A percentile compares a stretch with the other conserved stretches of the same genome.
Evolutionary conservation across 2,113 vertebrate species (phyloP).

Genomic region (Mirounga angustirostris): DNA sequence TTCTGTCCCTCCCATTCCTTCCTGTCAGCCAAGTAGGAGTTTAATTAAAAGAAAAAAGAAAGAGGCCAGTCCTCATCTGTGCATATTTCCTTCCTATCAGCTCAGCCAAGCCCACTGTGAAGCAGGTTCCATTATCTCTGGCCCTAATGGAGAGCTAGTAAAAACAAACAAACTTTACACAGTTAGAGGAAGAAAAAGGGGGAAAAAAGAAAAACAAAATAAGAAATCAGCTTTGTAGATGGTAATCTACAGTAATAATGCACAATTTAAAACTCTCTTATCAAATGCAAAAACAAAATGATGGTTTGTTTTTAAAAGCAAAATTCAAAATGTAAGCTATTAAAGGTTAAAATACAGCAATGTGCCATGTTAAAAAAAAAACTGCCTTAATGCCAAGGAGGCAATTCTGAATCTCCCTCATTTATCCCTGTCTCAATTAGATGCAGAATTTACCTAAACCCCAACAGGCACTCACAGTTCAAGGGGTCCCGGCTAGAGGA

Average conservation of each 20-base stretch:
- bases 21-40: conserved; percentile 61
- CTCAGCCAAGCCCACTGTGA: conserved; percentile 46
- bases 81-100: conserved; percentile 73
- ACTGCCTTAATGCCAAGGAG: background rate
- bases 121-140: background rate
- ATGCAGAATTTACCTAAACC: conserved; percentile 45
- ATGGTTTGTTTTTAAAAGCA: conserved; percentile 54
- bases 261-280: conserved; percentile 22
- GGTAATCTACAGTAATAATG: background rate
- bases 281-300: conserved; percentile 1
- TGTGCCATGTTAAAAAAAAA: conserved; percentile 25
- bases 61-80: background rate
- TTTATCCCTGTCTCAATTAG: background rate
- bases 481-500: background rate
- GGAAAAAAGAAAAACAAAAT: background rate
- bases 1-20: conserved; percentile 79
- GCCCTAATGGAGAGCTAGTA: background rate
- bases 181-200: conserved; percentile 28
- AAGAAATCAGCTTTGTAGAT: background rate
- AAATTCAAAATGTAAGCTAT: conserved; percentile 37
- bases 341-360: conserved; percentile 40
- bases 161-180: conserved; percentile 42
- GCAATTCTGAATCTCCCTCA: background rate
- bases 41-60: conserved; percentile 36
- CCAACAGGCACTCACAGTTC: background rate